These are phyloP conservation scores for Campopleginae sp. DNA, from an alignment of 2,888 invertebrate species.

Conservation along the genomic window DNA sequence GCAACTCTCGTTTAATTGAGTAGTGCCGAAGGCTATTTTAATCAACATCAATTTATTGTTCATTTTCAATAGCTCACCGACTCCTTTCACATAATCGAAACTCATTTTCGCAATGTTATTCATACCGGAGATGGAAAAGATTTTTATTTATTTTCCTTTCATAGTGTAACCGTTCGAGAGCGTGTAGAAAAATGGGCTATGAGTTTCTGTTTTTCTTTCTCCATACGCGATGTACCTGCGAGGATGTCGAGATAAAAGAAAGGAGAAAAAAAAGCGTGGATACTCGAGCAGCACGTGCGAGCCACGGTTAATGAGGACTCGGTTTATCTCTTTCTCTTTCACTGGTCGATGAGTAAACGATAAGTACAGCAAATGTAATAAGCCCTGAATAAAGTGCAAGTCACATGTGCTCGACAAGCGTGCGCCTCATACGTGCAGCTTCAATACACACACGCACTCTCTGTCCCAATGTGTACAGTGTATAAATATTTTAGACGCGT, in stretches of 20 bases:
- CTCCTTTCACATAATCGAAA: not conserved
- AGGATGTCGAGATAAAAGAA: constrained; percentile 6
- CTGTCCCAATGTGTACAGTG: not conserved
- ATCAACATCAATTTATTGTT: constrained; percentile 62
- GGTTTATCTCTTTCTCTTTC: constrained; percentile 1
- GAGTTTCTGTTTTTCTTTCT: not conserved
- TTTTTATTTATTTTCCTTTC: not conserved
- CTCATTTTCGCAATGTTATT: not conserved
- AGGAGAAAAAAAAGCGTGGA: not conserved
- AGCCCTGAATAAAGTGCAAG: constrained; percentile 32
- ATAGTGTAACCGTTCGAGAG: not conserved
- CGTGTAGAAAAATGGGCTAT: not conserved
- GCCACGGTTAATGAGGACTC: constrained; percentile 21
- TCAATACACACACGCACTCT: not conserved
- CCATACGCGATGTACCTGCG: not conserved
- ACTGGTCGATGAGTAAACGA: constrained; percentile 21
- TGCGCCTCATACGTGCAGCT: not conserved
- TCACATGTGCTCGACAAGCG: constrained; percentile 23
- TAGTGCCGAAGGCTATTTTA: constrained; percentile 66
- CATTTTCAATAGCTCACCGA: constrained; percentile 41
- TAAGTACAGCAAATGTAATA: constrained; percentile 27
- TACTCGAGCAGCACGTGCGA: constrained; percentile 30
- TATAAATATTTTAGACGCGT: constrained; percentile 17
- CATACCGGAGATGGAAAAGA: not conserved
- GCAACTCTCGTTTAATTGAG: constrained; percentile 57